phyloP scores from a whole-genome alignment of 2,888 invertebrate species.

The Chrysomela aeneicollis region DNA sequence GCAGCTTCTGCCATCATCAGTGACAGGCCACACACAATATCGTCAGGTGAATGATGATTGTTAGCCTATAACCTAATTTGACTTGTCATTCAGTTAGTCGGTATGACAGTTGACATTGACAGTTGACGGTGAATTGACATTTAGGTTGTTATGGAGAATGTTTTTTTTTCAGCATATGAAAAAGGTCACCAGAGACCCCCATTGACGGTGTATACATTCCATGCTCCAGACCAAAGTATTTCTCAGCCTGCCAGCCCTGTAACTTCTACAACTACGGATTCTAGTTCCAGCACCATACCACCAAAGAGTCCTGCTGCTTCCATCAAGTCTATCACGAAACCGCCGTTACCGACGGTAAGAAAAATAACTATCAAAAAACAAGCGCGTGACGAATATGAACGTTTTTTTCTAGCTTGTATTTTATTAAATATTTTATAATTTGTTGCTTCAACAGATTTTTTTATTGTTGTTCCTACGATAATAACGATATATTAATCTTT shows the following conservation, averaged over 20 bases:
- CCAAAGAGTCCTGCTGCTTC: constrained; percentile 60
- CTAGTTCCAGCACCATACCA: constrained; percentile 47
- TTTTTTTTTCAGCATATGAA: constrained; percentile 79
- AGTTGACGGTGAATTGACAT: too few relatives aligned
- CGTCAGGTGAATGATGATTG: constrained; percentile 69
- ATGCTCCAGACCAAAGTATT: constrained; percentile 73
- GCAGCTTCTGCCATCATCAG: constrained; percentile 78
- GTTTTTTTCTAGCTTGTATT: too few relatives aligned
- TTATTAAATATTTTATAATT: too few relatives aligned
- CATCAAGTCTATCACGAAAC: constrained; percentile 59
- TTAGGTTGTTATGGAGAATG: too few relatives aligned
- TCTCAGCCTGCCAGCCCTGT: constrained; percentile 65
- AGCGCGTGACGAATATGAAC: too few relatives aligned
- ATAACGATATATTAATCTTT: too few relatives aligned
- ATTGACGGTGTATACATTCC: constrained; percentile 87
- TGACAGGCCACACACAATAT: constrained; percentile 92
- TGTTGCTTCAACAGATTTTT: too few relatives aligned
- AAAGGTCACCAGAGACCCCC: constrained; percentile 85
- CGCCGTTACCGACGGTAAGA: constrained; percentile 77
- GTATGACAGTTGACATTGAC: too few relatives aligned
- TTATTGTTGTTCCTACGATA: too few relatives aligned
- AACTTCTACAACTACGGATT: constrained; percentile 54
- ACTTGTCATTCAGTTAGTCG: too few relatives aligned
- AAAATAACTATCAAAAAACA: too few relatives aligned
- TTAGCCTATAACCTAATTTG: neutral